phyloP scores from a whole-genome alignment of 2,888 invertebrate genomes.

The Lottia scabra region DNA sequence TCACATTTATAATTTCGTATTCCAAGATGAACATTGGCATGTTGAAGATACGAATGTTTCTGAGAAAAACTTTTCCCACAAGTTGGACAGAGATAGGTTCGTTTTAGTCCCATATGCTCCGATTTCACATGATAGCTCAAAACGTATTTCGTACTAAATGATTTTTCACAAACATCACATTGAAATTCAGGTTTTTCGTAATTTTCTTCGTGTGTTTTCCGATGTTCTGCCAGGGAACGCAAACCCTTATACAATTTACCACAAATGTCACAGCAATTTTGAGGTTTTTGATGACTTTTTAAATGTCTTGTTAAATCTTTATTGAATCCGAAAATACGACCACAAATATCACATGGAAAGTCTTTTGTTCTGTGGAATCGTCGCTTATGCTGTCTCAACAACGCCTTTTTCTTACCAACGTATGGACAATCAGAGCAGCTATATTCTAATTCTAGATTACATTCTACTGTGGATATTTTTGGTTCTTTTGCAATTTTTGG shows the following conservation, averaged over 20 bases:
- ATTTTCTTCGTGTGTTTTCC: constrained; percentile 43
- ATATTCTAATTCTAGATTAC: not conserved
- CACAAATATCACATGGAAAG: constrained; percentile 48
- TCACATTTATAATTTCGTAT: constrained; percentile 56
- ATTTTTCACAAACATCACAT: constrained; percentile 52
- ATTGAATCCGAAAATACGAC: constrained; percentile 45
- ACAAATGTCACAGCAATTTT: constrained; percentile 52
- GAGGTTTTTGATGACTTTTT: constrained; percentile 40
- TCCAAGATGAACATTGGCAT: constrained; percentile 59
- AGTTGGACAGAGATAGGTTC: constrained; percentile 49
- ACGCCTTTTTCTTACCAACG: constrained; percentile 33
- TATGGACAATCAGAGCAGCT: constrained; percentile 43
- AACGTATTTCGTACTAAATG: constrained; percentile 54
- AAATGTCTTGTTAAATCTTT: constrained; percentile 51
- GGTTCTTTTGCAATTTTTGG: not conserved
- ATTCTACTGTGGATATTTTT: too few relatives aligned
- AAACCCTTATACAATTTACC: constrained; percentile 52
- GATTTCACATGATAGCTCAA: constrained; percentile 51
- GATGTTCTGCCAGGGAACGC: constrained; percentile 43
- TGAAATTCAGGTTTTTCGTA: constrained; percentile 51
- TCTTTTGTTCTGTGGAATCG: constrained; percentile 43
- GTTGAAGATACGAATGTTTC: constrained; percentile 49
- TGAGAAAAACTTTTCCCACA: constrained; percentile 59
- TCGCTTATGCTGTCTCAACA: constrained; percentile 44
- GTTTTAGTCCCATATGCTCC: constrained; percentile 54